Base-by-base conservation (phyloP, 2,888 invertebrate species). In the Boloria euphrosyne region DNA sequence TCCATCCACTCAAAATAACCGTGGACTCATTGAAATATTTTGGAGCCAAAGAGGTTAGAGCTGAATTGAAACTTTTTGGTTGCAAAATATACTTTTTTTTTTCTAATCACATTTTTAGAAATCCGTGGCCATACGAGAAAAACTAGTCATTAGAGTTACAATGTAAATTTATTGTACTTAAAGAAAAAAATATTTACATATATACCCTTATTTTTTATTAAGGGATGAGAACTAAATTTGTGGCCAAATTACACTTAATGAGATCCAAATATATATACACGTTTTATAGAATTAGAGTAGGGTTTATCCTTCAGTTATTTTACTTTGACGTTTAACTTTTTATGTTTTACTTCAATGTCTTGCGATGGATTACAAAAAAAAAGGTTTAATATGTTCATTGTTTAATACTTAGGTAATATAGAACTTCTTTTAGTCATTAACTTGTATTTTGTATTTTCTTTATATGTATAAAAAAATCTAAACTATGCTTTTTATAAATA, bases 231-330 rank as follows among this genome's bases (percentile, higher is more conserved):
- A 88, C 87, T 89, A 90, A 87, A 89, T 89, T 87, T 86, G 92
- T 92, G 92, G 92, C 92, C 92, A 92, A 92, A 92, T 90, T 92
- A 92, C 86, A 86, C 78, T 83, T 90, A 90, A 90, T 84, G 81
- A 86, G 88, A 90, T 89, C 86, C 86, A 89, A 90, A 90, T 90
- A 91, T 90, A 89, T 90, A 90, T 89, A 90, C 87, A 90, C 86
- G 82, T 52, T 87, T 87, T 84, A 85, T 90, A 89, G 88, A 78
- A 75, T 78, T 86, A 87, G 85, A 83, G 67, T 81, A 78, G 74
- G 83, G 80, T 80, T 79, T 81, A 80, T 76, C 73, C 66, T 78
- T 79, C 76, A 76, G 76, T 79, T 80, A 72, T 71, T 75, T 73
- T 77, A 76, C 72, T 71, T 58, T 62, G 61, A 54, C 59, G 55